These are phyloP conservation scores for Pygoscelis adeliae DNA, from an alignment of 2,113 vertebrate genomes.

Conservation along the genomic window DNA sequence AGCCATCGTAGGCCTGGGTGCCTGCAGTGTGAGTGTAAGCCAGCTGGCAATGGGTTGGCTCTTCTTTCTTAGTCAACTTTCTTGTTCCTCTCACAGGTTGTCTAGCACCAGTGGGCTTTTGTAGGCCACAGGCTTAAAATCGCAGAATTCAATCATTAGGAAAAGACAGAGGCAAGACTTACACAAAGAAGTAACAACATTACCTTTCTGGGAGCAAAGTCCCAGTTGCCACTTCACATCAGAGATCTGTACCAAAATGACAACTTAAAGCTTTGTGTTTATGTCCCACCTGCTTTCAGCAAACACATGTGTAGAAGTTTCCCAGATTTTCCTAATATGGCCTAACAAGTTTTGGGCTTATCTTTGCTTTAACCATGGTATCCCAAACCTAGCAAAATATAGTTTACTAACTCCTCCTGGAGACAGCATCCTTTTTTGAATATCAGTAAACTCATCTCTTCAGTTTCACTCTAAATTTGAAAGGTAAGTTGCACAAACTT, in stretches of 20 bases:
- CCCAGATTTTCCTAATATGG: background rate
- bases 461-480: background rate
- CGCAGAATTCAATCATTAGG: background rate
- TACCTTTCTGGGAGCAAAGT: background rate
- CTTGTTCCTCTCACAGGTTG: background rate
- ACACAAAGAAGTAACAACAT: background rate
- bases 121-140: background rate
- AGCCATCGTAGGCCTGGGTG: background rate
- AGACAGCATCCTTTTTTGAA: background rate
- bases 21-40: background rate
- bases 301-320: background rate
- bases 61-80: background rate
- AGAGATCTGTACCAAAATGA: background rate
- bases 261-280: background rate
- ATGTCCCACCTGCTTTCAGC: background rate
- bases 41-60: background rate
- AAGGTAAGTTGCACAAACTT: background rate
- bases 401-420: background rate
- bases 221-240: background rate
- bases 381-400: background rate
- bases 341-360: background rate
- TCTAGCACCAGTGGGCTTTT: background rate
- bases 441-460: background rate
- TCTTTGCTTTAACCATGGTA: background rate
- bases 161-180: background rate